A percentile compares a stretch with the other conserved stretches of the same genome.
Evolutionary conservation across 2,113 vertebrate species (phyloP).

Genomic region (Lampris incognitus): DNA sequence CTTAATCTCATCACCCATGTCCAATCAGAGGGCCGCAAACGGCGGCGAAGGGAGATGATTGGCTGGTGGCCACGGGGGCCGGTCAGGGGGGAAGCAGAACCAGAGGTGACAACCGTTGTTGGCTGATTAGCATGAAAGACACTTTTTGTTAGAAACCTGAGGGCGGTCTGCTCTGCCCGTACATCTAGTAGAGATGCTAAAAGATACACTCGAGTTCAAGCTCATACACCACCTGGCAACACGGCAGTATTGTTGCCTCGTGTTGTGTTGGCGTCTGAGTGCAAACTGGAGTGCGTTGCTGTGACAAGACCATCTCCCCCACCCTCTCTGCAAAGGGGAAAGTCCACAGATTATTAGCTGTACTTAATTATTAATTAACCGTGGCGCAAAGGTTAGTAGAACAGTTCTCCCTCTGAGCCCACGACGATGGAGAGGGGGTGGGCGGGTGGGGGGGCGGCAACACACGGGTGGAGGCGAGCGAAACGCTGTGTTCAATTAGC

Average conservation of each 20-base stretch:
- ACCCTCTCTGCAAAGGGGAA: constrained; percentile 43
- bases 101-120: constrained; percentile 78
- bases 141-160: constrained; percentile 75
- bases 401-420: constrained; percentile 26
- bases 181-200: constrained; percentile 65
- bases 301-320: constrained; percentile 37
- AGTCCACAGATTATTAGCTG: constrained; percentile 70
- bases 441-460: constrained; percentile 16
- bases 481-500: constrained; percentile 28
- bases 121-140: constrained; percentile 81
- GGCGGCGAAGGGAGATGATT: constrained; percentile 70
- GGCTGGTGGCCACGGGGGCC: constrained; percentile 73
- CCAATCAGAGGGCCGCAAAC: constrained; percentile 72
- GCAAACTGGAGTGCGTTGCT: background rate
- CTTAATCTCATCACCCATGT: constrained; percentile 69
- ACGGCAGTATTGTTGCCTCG: constrained; percentile 47
- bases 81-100: constrained; percentile 76
- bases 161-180: constrained; percentile 67
- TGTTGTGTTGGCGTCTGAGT: constrained; percentile 35
- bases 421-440: constrained; percentile 15
- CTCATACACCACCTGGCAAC: background rate
- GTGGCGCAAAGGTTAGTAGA: constrained; percentile 67
- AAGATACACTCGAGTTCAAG: background rate
- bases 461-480: constrained; percentile 9
- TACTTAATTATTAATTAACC: constrained; percentile 68